A percentile compares a stretch with the other conserved stretches of the same genome.
These are phyloP conservation scores for Lordiphosa stackelbergi DNA, from an alignment of 1,140 invertebrate species.

Conservation along the genomic window DNA sequence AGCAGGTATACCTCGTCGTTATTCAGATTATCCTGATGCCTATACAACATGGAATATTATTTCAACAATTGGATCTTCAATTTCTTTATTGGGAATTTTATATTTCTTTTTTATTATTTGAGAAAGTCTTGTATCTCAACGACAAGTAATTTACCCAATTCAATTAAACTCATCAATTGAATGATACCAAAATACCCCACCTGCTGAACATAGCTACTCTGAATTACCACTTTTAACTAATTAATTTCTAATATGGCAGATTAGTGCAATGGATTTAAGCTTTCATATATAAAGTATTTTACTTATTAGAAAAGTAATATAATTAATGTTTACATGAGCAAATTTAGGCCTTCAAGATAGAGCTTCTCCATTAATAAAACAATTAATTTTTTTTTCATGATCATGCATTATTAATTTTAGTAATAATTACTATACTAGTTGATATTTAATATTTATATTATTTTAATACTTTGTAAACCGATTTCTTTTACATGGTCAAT, in stretches of 20 bases:
- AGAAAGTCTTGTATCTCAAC: constrained; percentile 77
- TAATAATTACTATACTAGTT: constrained; percentile 80
- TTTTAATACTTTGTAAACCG: constrained; percentile 78
- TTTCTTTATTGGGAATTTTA: constrained; percentile 79
- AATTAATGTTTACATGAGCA: constrained; percentile 78
- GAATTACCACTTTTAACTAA: constrained; percentile 79
- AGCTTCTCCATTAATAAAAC: constrained; percentile 80
- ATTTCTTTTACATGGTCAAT: constrained; percentile 78
- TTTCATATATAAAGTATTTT: constrained; percentile 80
- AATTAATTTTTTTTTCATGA: constrained; percentile 81
- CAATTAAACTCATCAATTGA: constrained; percentile 79
- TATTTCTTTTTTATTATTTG: constrained; percentile 80
- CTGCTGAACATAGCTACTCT: constrained; percentile 79
- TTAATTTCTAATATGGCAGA: constrained; percentile 78
- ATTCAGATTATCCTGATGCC: constrained; percentile 84
- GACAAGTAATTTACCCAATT: constrained; percentile 76
- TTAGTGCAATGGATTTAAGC: constrained; percentile 79
- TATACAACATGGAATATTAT: constrained; percentile 82
- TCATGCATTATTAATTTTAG: constrained; percentile 80
- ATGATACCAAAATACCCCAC: constrained; percentile 80
- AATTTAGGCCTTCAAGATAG: constrained; percentile 80
- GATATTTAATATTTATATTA: constrained; percentile 79
- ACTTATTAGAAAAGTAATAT: constrained; percentile 77
- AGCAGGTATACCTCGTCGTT: constrained; percentile 85
- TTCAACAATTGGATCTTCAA: constrained; percentile 81